A percentile compares a stretch with the other conserved stretches of the same genome.
These are phyloP conservation scores for Micromussa lordhowensis DNA, from an alignment of 92 coral and sea anemone species.

Conservation along the genomic window DNA sequence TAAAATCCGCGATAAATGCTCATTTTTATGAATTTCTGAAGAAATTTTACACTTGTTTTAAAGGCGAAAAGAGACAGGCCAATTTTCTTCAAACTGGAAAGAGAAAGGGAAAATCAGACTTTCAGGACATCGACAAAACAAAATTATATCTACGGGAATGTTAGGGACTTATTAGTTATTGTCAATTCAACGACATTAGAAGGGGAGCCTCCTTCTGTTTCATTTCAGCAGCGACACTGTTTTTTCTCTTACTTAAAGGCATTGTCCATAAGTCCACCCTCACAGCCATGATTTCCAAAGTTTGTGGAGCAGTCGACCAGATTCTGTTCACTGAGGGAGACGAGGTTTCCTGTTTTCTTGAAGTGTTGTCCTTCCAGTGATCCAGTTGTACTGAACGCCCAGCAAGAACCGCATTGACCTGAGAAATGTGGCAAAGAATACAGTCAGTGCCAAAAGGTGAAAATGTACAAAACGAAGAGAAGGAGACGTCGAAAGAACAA, in stretches of 20 bases:
- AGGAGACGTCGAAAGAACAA: background rate
- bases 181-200: too few relatives aligned
- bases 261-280: constrained; percentile 95
- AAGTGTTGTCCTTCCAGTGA: constrained; percentile 98
- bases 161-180: too few relatives aligned
- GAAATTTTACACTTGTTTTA: too few relatives aligned
- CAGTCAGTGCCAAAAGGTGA: background rate
- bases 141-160: too few relatives aligned
- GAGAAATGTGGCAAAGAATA: background rate
- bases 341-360: constrained; percentile 90
- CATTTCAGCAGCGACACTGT: background rate
- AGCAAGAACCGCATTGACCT: constrained; percentile 97
- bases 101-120: background rate
- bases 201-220: background rate
- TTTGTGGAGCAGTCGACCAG: constrained; percentile 88
- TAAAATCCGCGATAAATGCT: too few relatives aligned
- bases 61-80: too few relatives aligned
- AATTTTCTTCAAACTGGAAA: too few relatives aligned
- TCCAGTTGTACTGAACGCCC: constrained; percentile 98
- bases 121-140: too few relatives aligned
- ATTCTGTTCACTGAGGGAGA: constrained; percentile 97
- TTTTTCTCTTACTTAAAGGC: constrained; percentile 65
- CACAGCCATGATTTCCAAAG: constrained; percentile 88
- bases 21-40: too few relatives aligned
- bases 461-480: background rate